A percentile compares a stretch with the other conserved stretches of the same genome.
Evolutionary conservation across 2,113 vertebrate genomes (phyloP).

Genomic region (Spilogale gracilis): DNA sequence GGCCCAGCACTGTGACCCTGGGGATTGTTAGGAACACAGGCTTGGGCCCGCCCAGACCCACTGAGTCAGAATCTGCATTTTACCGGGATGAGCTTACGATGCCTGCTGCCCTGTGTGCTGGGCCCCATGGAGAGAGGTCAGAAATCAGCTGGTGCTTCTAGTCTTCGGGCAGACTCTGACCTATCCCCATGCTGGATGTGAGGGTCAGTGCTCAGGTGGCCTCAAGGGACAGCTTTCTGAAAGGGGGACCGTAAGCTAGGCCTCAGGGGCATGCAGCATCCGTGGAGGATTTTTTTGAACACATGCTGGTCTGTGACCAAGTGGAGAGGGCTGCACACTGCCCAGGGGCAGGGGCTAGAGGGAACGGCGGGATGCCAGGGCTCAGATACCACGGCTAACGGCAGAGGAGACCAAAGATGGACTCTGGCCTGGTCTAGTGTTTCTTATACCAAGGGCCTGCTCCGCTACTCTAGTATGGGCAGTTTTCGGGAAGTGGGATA

Average conservation of each 20-base stretch:
- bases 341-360: background rate
- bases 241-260: background rate
- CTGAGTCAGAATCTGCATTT: background rate
- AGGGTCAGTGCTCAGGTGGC: background rate
- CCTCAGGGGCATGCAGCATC: background rate
- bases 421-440: background rate
- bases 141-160: background rate
- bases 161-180: background rate
- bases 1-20: no score
- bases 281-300: background rate
- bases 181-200: background rate
- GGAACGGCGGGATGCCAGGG: rapidly evolving
- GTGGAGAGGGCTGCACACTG: rapidly evolving
- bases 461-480: background rate
- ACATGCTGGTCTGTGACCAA: rapidly evolving
- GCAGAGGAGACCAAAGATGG: background rate
- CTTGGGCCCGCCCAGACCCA: no score
- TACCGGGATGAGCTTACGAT: background rate
- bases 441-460: background rate
- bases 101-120: background rate
- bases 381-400: background rate
- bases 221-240: background rate
- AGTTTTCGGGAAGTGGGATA: background rate
- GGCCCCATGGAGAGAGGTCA: background rate
- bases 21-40: no score